Base-by-base conservation (phyloP, 2,797 vertebrate genomes). In the Taenioides sp. region DNA sequence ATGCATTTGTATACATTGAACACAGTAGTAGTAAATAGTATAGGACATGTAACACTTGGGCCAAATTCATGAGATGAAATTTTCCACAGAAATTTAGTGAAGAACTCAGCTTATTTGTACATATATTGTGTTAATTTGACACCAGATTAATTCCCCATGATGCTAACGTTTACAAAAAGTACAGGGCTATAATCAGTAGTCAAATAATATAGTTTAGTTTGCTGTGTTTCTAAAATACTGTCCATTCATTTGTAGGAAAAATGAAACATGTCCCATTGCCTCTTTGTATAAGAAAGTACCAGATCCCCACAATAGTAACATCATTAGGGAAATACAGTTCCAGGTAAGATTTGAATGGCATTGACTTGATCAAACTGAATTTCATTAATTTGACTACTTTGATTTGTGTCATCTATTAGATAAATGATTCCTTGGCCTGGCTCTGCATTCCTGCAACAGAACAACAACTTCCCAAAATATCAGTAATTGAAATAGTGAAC, bases 251-350 rank as follows among this genome's bases (percentile, higher is more conserved):
- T 55, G 65, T 0, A 14, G 14, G 18, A 63, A 6, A 12, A 54
- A 75, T 37, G 7, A 83, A 70, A 4, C 4, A 0, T 79, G 66
- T 27, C 59, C 49, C 7, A 11, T 75, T 40, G 4, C 0, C 3
- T 83, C 60, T 71, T 67, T 76, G 14, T 74, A 37, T 67, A 69
- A 78, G 17, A 92, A 89, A 74, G 83, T 94, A 34, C 93, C 94
- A 22, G 93, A 94, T 86, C 91, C 94, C 5, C 58, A 81, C 60
- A 94, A 94, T 71, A 94, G 94, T 80, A 71, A 72, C 23, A 88
- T 93, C 63, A 90, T 93, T 73, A 76, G 47, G 78, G 81, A 89
- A 28, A 76, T 84, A 73, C 86, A 79, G 68, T 54, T 75, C 47
- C 90, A 92, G 89, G 93, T 93, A 65, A 91, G 82, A 67, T 58